phyloP scores from a whole-genome alignment of 37 sponge, comb jelly and placozoan genomes.

The Dysidea cf. avara region DNA sequence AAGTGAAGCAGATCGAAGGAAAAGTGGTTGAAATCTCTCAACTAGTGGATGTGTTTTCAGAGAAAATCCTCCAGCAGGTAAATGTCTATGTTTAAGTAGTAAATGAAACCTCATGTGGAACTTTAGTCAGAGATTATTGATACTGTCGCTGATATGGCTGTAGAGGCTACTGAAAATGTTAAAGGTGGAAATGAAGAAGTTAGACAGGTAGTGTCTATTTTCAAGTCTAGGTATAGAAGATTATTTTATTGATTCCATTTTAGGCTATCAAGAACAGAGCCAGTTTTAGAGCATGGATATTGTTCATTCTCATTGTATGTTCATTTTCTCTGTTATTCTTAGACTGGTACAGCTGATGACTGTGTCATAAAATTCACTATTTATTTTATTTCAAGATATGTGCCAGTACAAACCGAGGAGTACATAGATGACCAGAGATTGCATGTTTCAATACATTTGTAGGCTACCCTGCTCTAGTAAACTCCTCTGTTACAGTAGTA shows the following conservation, averaged over 20 bases:
- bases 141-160: slow-evolving; percentile 31
- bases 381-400: no score
- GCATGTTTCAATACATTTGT: no score
- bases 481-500: no score
- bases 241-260: no score
- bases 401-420: no score
- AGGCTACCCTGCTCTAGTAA: no score
- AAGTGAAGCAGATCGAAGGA: slow-evolving; percentile 82
- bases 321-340: slow-evolving; percentile 85
- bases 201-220: slow-evolving; percentile 48
- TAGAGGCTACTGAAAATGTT: slow-evolving; percentile 68
- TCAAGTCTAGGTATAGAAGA: not conserved
- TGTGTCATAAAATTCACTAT: no score
- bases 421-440: no score
- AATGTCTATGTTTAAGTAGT: not conserved
- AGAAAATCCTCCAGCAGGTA: slow-evolving; percentile 83
- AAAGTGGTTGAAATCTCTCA: slow-evolving; percentile 83
- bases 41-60: slow-evolving; percentile 84
- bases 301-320: slow-evolving; percentile 79
- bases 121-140: slow-evolving; percentile 70
- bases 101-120: no score
- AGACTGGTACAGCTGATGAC: slow-evolving; percentile 83
- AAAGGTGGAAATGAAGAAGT: slow-evolving; percentile 75
- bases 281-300: slow-evolving; percentile 80
- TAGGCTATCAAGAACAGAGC: slow-evolving; percentile 94